These are phyloP conservation scores for Chamaetylas fuelleborni DNA, from an alignment of 2,113 vertebrate species.

Conservation along the genomic window DNA sequence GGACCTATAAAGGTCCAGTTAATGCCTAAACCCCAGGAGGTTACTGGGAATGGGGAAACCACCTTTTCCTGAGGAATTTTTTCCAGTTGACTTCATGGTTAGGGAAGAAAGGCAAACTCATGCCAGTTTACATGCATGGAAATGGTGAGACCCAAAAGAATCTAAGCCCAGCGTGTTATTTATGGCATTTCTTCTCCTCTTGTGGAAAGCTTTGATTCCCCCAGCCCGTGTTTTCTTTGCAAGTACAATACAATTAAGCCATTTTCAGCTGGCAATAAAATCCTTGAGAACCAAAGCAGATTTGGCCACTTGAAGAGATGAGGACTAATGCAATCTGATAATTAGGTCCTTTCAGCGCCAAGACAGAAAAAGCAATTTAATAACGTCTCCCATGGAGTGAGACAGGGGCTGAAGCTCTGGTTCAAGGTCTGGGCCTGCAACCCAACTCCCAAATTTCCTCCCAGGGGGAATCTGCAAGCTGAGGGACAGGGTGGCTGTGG, in stretches of 20 bases:
- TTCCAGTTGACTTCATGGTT: constrained; percentile 49
- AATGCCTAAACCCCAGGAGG: constrained; percentile 20
- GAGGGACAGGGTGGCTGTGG: neutral
- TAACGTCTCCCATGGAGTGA: constrained; percentile 5
- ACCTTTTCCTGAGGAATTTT: constrained; percentile 48
- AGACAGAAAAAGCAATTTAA: constrained; percentile 59
- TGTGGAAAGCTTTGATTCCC: constrained; percentile 52
- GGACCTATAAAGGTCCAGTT: neutral
- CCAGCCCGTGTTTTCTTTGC: constrained; percentile 45
- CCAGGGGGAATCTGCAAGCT: neutral
- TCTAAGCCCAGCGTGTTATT: constrained; percentile 6
- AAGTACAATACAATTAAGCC: constrained; percentile 53
- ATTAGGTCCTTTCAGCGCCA: constrained; percentile 51
- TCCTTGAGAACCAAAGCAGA: constrained; percentile 31
- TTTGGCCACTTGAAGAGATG: constrained; percentile 52
- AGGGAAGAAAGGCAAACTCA: constrained; percentile 14
- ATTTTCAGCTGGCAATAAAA: constrained; percentile 65
- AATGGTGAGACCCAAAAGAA: constrained; percentile 15
- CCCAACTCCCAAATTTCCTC: neutral
- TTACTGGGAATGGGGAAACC: constrained; percentile 49
- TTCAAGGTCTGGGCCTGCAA: neutral
- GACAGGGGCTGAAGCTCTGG: neutral
- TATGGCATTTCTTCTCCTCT: constrained; percentile 53
- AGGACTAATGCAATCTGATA: constrained; percentile 67
- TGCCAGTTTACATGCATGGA: constrained; percentile 44